Conservation (phyloP, 2,888 invertebrate species). For the Drosophila anomelani region DNA sequence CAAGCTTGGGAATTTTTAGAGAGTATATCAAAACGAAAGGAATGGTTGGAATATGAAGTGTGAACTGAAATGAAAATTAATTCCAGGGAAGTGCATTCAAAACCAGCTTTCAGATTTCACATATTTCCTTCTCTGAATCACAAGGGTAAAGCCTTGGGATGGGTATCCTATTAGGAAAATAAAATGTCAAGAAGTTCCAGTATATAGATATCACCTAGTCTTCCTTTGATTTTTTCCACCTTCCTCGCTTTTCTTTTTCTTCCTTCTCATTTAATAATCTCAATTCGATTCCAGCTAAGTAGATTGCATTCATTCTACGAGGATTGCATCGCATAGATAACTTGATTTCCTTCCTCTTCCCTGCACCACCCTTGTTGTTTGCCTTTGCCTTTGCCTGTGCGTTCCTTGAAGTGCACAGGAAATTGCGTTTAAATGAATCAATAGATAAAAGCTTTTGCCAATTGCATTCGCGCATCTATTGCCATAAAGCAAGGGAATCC, state of each 20-base stretch:
- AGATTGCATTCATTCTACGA: slow-evolving; percentile 36
- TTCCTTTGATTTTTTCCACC: not conserved
- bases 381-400: slow-evolving; percentile 4
- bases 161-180: too few relatives aligned
- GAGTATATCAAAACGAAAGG: slow-evolving; percentile 18
- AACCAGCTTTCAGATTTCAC: not conserved
- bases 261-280: slow-evolving; percentile 31
- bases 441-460: slow-evolving; percentile 71
- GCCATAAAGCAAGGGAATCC: slow-evolving; percentile 24
- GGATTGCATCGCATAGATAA: slow-evolving; percentile 38
- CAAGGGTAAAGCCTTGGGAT: not conserved
- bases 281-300: slow-evolving; percentile 29
- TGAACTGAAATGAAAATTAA: slow-evolving; percentile 1
- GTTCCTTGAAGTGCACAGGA: slow-evolving; percentile 55
- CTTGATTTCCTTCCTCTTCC: slow-evolving; percentile 33
- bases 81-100: slow-evolving; percentile 5
- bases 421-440: slow-evolving; percentile 69
- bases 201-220: not conserved
- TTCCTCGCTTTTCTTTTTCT: not conserved
- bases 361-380: not conserved
- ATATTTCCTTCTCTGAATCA: not conserved
- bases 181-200: not conserved
- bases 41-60: not conserved
- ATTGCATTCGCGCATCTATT: slow-evolving; percentile 62
- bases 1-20: slow-evolving; percentile 12